Evolutionary conservation across 2,113 vertebrate species (phyloP).

Genomic region (Muscicapa adusta): DNA sequence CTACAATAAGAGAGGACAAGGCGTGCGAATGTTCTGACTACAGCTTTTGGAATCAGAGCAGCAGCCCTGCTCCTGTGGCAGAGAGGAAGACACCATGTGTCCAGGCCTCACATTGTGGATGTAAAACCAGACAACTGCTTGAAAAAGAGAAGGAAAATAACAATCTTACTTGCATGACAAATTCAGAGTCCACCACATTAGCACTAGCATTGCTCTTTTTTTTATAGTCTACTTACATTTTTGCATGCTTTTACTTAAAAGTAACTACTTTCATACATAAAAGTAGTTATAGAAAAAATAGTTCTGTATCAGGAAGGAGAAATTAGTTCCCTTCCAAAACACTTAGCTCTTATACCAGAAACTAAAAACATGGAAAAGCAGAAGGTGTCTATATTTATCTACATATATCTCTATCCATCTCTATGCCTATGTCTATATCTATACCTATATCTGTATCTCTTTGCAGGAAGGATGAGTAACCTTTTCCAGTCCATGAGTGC

Average conservation of each 20-base stretch:
- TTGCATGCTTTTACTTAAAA: neutral
- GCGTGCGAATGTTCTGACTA: neutral
- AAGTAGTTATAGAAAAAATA: neutral
- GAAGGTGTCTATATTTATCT: neutral
- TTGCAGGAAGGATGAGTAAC: neutral
- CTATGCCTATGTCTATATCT: neutral
- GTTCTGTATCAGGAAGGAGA: neutral
- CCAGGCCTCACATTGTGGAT: neutral
- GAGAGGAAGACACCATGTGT: neutral
- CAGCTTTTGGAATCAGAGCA: neutral
- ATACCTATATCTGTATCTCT: neutral
- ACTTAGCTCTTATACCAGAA: neutral
- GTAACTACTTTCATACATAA: neutral
- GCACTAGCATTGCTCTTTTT: neutral
- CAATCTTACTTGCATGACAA: neutral
- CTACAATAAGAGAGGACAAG: neutral
- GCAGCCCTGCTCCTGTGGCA: neutral
- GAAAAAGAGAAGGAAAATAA: neutral
- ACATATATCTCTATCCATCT: neutral
- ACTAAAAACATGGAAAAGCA: neutral
- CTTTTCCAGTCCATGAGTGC: neutral
- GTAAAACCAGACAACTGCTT: neutral
- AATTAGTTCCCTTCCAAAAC: neutral
- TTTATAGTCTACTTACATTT: neutral
- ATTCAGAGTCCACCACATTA: neutral